Percentiles rank a stretch among this genome's conserved stretches.
Evolutionary conservation across 2,888 invertebrate species (phyloP).

Genomic region (Actias luna): DNA sequence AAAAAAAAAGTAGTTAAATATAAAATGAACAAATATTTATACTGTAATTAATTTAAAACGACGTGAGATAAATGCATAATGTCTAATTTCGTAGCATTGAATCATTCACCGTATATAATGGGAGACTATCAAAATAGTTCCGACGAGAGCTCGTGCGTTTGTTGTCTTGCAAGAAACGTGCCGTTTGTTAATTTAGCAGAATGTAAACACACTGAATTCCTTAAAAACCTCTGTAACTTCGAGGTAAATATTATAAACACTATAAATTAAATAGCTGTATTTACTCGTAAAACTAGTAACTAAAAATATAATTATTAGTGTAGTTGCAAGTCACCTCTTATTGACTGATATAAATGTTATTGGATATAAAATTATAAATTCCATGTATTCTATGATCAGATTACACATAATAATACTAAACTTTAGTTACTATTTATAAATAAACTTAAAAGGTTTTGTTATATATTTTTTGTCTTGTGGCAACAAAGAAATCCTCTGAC

Average conservation of each 20-base stretch:
- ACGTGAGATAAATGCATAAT: not conserved
- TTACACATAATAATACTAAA: too few relatives aligned
- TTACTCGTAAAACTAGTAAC: too few relatives aligned
- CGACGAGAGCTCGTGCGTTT: slow-evolving; percentile 9
- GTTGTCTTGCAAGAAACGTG: slow-evolving; percentile 15
- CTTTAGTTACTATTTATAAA: too few relatives aligned
- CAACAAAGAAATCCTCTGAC: too few relatives aligned
- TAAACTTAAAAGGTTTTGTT: too few relatives aligned
- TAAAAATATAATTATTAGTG: too few relatives aligned
- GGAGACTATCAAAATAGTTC: not conserved
- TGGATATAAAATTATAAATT: too few relatives aligned
- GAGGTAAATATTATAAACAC: slow-evolving; percentile 9
- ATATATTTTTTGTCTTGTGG: too few relatives aligned
- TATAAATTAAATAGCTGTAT: too few relatives aligned
- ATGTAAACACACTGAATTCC: slow-evolving; percentile 16
- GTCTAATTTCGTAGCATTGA: slow-evolving; percentile 15
- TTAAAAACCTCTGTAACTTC: slow-evolving; percentile 13
- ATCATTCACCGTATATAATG: slow-evolving; percentile 1
- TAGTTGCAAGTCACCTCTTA: too few relatives aligned
- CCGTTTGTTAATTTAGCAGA: slow-evolving; percentile 8
- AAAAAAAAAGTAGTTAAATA: not conserved
- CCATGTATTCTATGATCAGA: too few relatives aligned
- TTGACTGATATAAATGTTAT: too few relatives aligned
- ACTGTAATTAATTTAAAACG: not conserved
- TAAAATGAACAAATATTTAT: not conserved